These are phyloP conservation scores for Pristionchus exspectatus DNA, from an alignment of 2,888 invertebrate species.

Conservation along the genomic window DNA sequence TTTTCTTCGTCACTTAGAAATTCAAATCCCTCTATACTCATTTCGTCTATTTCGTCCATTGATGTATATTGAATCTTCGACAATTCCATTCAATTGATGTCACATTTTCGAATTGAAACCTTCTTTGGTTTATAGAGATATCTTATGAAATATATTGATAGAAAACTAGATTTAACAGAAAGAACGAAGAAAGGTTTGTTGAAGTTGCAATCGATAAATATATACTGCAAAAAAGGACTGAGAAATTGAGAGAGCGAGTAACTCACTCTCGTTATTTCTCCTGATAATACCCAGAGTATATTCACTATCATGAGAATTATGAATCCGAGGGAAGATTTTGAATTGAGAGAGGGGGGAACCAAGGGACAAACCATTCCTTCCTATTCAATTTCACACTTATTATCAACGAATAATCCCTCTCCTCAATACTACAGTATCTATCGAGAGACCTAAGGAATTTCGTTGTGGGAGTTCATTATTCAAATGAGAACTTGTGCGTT, in stretches of 20 bases:
- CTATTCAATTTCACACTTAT: not conserved
- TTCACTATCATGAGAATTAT: conserved; percentile 37
- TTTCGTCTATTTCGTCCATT: not conserved
- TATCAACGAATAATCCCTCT: not conserved
- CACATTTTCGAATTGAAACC: not conserved
- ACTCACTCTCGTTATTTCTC: conserved; percentile 49
- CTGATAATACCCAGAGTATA: conserved; percentile 45
- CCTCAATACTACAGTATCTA: conserved; percentile 10
- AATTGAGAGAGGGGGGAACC: conserved; percentile 5
- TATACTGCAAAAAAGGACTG: not conserved
- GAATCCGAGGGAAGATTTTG: conserved; percentile 28
- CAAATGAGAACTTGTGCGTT: too few species aligned
- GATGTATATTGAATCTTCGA: conserved; percentile 12
- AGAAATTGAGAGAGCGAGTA: not conserved
- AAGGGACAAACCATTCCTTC: not conserved
- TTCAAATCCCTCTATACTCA: conserved; percentile 48
- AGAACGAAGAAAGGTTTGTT: conserved; percentile 24
- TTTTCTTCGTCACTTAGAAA: conserved; percentile 35
- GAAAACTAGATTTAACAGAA: conserved; percentile 3
- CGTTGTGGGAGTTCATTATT: not conserved
- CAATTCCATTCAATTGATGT: not conserved
- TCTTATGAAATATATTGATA: conserved; percentile 34
- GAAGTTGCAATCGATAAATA: conserved; percentile 27
- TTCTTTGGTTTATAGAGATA: conserved; percentile 21
- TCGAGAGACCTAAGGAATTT: not conserved